These are phyloP conservation scores for Neoitamus cyanurus DNA, from an alignment of 2,888 invertebrate species.

Conservation along the genomic window DNA sequence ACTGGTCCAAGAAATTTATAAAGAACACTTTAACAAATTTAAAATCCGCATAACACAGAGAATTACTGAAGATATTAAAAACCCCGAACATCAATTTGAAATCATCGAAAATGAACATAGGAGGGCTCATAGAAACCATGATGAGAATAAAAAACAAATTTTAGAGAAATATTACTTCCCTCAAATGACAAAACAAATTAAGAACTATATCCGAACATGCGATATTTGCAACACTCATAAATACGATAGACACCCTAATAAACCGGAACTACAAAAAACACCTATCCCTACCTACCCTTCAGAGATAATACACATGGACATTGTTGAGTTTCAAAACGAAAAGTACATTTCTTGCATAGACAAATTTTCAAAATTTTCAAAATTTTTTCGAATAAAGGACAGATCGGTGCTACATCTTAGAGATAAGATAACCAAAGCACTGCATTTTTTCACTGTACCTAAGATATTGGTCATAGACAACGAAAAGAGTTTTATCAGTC, in stretches of 20 bases:
- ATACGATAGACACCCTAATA: background rate
- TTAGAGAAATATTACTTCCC: background rate
- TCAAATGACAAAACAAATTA: background rate
- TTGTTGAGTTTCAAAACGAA: background rate
- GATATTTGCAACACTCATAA: background rate
- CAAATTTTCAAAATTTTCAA: background rate
- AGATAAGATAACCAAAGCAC: background rate
- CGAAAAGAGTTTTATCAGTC: background rate
- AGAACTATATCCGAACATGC: background rate
- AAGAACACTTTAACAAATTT: background rate
- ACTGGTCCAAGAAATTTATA: background rate
- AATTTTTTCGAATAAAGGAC: background rate
- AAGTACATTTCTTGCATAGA: background rate
- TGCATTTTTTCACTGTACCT: background rate
- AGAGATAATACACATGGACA: background rate
- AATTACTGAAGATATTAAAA: background rate
- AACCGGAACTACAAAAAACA: background rate
- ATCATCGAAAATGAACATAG: background rate
- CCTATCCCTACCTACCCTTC: background rate
- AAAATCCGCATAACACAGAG: background rate
- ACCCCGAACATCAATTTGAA: background rate
- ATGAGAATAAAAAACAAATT: conserved; percentile 2
- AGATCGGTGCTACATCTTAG: background rate
- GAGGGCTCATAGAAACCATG: background rate
- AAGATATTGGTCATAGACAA: conserved; percentile 8